Evolutionary conservation across 1,140 invertebrate species (phyloP), one percentile per base, ranked within the genome.

Genomic region (Vollenhovia emeryi): DNA sequence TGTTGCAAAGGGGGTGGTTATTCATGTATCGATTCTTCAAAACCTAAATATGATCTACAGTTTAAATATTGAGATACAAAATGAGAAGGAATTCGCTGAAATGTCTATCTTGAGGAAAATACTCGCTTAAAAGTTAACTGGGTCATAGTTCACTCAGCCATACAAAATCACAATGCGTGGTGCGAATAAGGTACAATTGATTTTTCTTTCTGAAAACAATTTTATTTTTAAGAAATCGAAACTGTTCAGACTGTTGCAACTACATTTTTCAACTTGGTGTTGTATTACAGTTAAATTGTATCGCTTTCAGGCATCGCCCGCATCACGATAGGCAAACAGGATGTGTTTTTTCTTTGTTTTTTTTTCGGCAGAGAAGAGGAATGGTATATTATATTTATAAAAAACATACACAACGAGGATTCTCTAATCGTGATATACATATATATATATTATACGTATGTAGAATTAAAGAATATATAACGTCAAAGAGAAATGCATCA

Each of bases 181-280:
- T 6, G 15, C 13, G 43, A 87, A 71, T 64, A 60, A 87, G 1
- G 11, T 64, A 64, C 68, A 74, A 78, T 8, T 36, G 11, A 21
- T 43, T 30, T 30, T 84, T 90, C 45, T 89, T 93, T 92, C 91
- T 91, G 87, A 92, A 93, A 93, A 93, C 93, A 93, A 92, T 91
- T 94, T 94, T 93, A 93, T 93, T 92, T 90, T 74, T 85, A 92
- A 93, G 91, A 93, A 93, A 93, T 91, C 79, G 84, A 85, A 90
- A 85, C 83, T 91, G 89, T 84, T 91, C 60, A 78, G 86, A 89
- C 86, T 76, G 62, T 86, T 90, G 87, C 66, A 90, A 87, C 75
- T 91, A 91, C 90, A 92, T 89, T 89, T 87, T 92, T 87, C 86
- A 87, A 86, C 62, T 71, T 87, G 52, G 57, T 87, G 78, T 78